phyloP scores from a whole-genome alignment of 2,113 vertebrate species.

The Salvelinus alpinus region DNA sequence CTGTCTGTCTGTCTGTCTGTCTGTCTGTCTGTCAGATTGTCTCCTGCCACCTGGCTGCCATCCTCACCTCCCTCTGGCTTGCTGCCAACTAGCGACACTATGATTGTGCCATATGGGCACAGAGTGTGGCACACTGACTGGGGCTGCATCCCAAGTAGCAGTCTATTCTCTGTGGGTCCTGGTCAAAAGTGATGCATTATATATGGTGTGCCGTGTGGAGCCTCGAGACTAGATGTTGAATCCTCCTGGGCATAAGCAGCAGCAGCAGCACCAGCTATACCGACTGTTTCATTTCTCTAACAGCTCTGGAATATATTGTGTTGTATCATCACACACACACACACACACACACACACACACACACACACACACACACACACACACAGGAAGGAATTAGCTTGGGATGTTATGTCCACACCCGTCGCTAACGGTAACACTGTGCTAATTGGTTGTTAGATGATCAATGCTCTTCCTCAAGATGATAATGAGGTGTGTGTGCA shows the following conservation, averaged over 20 bases:
- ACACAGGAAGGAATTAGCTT: conserved; percentile 99
- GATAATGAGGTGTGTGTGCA: conserved; percentile 93
- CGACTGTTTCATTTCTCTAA: conserved; percentile 79
- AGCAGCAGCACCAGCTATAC: conserved; percentile 71
- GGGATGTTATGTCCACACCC: conserved; percentile 99
- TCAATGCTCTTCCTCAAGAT: conserved; percentile 99
- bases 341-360: too few species aligned
- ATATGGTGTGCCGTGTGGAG: too few species aligned
- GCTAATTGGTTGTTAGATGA: conserved; percentile 99
- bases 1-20: too few species aligned
- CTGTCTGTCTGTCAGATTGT: conserved; percentile 36
- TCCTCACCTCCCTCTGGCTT: conserved; percentile 67
- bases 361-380: too few species aligned
- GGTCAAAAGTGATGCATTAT: conserved; percentile 70
- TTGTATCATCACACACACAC: conserved; percentile 61
- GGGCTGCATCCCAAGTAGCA: too few species aligned
- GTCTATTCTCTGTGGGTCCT: neutral
- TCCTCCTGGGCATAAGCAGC: too few species aligned
- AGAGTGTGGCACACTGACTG: too few species aligned
- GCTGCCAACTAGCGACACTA: conserved; percentile 69
- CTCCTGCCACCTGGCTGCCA: conserved; percentile 49
- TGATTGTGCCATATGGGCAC: conserved; percentile 66
- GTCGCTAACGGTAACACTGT: conserved; percentile 98
- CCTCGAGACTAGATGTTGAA: conserved; percentile 37
- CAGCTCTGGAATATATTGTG: conserved; percentile 72